Conservation (phyloP, 1,140 invertebrate genomes). For the Drosophila mojavensis region DNA sequence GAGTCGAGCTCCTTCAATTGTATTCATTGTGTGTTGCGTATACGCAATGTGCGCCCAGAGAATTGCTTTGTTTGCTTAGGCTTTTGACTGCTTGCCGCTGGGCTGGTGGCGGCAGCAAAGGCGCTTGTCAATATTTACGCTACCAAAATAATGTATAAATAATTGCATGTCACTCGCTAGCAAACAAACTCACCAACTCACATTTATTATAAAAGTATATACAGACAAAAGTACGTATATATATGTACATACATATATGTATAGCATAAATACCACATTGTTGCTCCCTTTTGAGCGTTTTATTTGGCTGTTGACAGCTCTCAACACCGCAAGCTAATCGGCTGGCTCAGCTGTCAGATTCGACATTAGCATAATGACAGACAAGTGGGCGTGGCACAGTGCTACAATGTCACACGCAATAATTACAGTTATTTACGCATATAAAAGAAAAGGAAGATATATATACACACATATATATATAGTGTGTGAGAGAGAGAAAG, state of each 20-base stretch:
- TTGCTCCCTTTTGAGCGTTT: slow-evolving; percentile 19
- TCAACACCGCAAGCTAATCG: slow-evolving; percentile 54
- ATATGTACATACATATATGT: slow-evolving; percentile 5
- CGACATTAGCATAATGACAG: slow-evolving; percentile 67
- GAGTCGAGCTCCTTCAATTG: slow-evolving; percentile 8
- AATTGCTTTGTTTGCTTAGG: slow-evolving; percentile 28
- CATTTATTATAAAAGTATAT: background rate
- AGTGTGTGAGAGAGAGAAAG: no score
- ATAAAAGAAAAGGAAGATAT: background rate
- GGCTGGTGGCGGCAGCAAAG: slow-evolving; percentile 29
- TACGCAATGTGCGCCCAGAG: slow-evolving; percentile 44
- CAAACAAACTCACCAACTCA: slow-evolving; percentile 50
- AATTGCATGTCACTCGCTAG: slow-evolving; percentile 71
- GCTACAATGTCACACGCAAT: slow-evolving; percentile 11
- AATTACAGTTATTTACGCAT: slow-evolving; percentile 31
- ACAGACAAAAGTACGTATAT: slow-evolving; percentile 1
- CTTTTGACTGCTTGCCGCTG: slow-evolving; percentile 24
- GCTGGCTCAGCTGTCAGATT: slow-evolving; percentile 10
- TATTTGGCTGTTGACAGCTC: slow-evolving; percentile 53
- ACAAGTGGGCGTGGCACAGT: slow-evolving; percentile 23
- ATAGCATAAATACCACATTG: slow-evolving; percentile 14
- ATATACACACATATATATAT: no score
- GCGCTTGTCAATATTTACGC: slow-evolving; percentile 62
- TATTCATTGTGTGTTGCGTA: slow-evolving; percentile 25
- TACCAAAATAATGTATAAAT: slow-evolving; percentile 69